Evolutionary conservation across 2,797 vertebrate species (phyloP).

Genomic region (Labroides dimidiatus): DNA sequence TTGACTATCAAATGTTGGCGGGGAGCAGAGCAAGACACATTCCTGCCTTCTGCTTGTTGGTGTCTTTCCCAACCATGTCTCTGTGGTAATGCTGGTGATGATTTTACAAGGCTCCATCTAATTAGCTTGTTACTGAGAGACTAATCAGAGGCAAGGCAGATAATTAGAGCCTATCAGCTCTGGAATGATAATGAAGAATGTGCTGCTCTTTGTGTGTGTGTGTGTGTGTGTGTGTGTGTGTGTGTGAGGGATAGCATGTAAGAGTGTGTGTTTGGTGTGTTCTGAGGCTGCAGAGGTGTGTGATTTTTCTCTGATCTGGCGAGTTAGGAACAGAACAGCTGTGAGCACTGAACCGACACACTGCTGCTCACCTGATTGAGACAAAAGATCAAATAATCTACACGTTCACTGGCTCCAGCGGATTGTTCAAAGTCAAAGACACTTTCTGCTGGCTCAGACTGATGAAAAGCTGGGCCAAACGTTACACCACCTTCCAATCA

Average conservation of each 20-base stretch:
- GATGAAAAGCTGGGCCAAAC: conserved; percentile 67
- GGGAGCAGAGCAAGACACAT: conserved; percentile 50
- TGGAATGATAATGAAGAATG: conserved; percentile 81
- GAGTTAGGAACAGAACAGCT: conserved; percentile 32
- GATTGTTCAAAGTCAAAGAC: conserved; percentile 59
- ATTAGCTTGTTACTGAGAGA: conserved; percentile 83
- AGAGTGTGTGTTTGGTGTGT: conserved; percentile 2
- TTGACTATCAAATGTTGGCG: conserved; percentile 71
- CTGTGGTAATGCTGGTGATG: conserved; percentile 77
- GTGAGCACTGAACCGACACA: conserved; percentile 42
- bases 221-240: conserved; percentile 15
- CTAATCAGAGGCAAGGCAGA: conserved; percentile 83
- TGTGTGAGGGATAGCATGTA: conserved; percentile 22
- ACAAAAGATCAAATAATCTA: conserved; percentile 63
- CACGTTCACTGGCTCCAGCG: conserved; percentile 33
- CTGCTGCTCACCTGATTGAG: conserved; percentile 57
- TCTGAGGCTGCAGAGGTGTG: conserved; percentile 23
- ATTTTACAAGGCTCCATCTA: conserved; percentile 84
- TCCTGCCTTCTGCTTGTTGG: conserved; percentile 70
- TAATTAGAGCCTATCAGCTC: conserved; percentile 81
- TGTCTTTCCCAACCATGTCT: conserved; percentile 75
- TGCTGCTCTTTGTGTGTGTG: conserved; percentile 28
- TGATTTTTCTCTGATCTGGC: conserved; percentile 45
- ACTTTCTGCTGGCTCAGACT: conserved; percentile 35
- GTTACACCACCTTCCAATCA: conserved; percentile 46